Conservation (phyloP, 2,888 invertebrate genomes). For the Cetonia aurata region DNA sequence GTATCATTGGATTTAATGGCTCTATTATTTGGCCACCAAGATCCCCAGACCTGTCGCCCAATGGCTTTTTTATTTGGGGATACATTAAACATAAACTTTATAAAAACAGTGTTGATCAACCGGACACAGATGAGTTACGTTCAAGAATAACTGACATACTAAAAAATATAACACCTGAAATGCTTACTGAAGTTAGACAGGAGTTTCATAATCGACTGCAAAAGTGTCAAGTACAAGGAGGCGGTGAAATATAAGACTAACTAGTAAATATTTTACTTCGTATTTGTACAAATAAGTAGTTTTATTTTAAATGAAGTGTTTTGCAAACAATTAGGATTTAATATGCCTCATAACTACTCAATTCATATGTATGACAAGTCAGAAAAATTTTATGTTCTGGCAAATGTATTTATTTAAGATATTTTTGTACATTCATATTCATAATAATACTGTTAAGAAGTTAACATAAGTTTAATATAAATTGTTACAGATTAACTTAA, state of each 20-base stretch:
- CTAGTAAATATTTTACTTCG: no score
- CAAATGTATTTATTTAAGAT: no score
- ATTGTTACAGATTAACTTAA: no score
- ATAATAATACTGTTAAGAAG: no score
- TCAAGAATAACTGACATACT: slow-evolving; percentile 1
- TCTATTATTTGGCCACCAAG: slow-evolving; percentile 16
- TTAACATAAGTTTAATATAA: no score
- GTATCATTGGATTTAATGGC: slow-evolving; percentile 10
- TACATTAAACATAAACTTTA: slow-evolving; percentile 12
- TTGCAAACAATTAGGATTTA: no score
- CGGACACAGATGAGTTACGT: slow-evolving; percentile 3
- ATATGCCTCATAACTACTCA: no score
- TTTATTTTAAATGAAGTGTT: no score
- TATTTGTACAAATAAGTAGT: no score
- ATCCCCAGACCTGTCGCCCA: not conserved
- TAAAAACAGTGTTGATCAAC: not conserved
- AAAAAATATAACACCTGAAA: slow-evolving; percentile 11
- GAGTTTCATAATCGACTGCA: slow-evolving; percentile 8
- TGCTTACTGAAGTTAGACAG: slow-evolving; percentile 6
- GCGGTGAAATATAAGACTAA: not conserved
- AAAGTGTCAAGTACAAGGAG: slow-evolving; percentile 7
- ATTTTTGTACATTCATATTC: no score
- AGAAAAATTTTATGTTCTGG: no score
- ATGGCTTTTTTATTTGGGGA: slow-evolving; percentile 11
- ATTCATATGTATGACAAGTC: no score